phyloP scores from a whole-genome alignment of 1,140 invertebrate genomes.

The Ooceraea biroi region DNA sequence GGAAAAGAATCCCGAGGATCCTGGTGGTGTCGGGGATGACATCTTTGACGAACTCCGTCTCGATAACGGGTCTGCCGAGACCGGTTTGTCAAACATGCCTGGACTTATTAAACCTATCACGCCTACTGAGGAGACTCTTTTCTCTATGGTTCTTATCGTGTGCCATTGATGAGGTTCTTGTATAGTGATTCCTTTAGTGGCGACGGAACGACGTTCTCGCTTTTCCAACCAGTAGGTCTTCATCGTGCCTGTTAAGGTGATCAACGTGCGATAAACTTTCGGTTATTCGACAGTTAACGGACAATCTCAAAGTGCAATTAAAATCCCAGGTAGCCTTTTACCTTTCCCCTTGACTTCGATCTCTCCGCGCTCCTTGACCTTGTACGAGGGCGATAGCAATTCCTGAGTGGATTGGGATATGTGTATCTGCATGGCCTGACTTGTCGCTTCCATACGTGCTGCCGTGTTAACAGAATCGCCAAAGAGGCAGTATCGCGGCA shows the following conservation, averaged over 20 bases:
- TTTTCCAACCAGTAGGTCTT: slow-evolving; percentile 96
- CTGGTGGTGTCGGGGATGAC: slow-evolving; percentile 76
- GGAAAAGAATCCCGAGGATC: slow-evolving; percentile 75
- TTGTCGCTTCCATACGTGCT: slow-evolving; percentile 96
- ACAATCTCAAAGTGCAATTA: not conserved
- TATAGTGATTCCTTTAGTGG: slow-evolving; percentile 83
- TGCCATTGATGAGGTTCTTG: slow-evolving; percentile 84
- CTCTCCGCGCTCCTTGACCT: slow-evolving; percentile 92
- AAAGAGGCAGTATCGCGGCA: slow-evolving; percentile 97
- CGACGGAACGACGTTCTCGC: slow-evolving; percentile 87
- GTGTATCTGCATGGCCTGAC: slow-evolving; percentile 97
- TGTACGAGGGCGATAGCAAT: slow-evolving; percentile 91
- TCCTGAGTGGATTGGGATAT: slow-evolving; percentile 95
- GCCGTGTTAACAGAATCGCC: slow-evolving; percentile 97
- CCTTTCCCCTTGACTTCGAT: slow-evolving; percentile 95
- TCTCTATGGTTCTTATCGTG: slow-evolving; percentile 71
- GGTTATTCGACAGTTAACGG: too few species aligned
- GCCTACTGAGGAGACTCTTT: slow-evolving; percentile 73
- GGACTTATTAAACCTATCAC: slow-evolving; percentile 61
- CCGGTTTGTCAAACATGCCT: slow-evolving; percentile 64
- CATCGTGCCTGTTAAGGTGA: slow-evolving; percentile 93
- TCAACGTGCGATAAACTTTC: not conserved
- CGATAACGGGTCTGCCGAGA: slow-evolving; percentile 65
- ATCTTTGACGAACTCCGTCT: slow-evolving; percentile 78
- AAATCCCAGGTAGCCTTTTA: slow-evolving; percentile 77